Evolutionary conservation across 1,140 invertebrate species (phyloP), one percentile per base, ranked within the genome.

Genomic region (Archivesica marissinica): DNA sequence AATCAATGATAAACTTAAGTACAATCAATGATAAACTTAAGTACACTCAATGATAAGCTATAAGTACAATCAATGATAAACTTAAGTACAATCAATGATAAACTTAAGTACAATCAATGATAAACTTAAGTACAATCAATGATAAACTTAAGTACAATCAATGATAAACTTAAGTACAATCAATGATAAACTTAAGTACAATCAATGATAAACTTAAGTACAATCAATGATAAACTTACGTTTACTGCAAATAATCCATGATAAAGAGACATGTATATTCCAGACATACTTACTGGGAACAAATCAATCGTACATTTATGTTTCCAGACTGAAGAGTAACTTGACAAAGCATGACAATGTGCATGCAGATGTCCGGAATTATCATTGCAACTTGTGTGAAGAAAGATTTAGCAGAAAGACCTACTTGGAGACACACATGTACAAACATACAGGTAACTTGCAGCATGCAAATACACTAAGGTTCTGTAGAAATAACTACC

Each of bases 371-470:
- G 30, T 20, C 4, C 56, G 59, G 44, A 50, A 50, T 20, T 30
- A 56, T 23, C 33, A 56, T 4, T 76, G 74, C 59, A 4, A 59
- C 1, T 2, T 25, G 13, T 76, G 74, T 59, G 20, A 41, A 11
- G 50, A 76, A 33, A 59, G 25, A 23, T 76, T 76, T 33, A 76
- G 44, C 11, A 38, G 74, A 39, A 56, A 38, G 15, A 38, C 33
- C 15, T 76, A 76, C 74, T 35, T 76, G 28, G 33, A 76, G 6
- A 52, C 74, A 23, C 74, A 76, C 30, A 56, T 56, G 74, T 76
- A 76, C 25, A 76, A 76, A 59, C 74, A 76, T 41, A 76, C 74
- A 76, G 39, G 39, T 68, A 41, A 68, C 20, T 35, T 38, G 35
- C 13, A 1, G 30, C 13, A 2, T 20, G 11, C 6, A 4, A 66